Evolutionary conservation across 2,888 invertebrate species (phyloP).

Genomic region (Margaritifera margaritifera): DNA sequence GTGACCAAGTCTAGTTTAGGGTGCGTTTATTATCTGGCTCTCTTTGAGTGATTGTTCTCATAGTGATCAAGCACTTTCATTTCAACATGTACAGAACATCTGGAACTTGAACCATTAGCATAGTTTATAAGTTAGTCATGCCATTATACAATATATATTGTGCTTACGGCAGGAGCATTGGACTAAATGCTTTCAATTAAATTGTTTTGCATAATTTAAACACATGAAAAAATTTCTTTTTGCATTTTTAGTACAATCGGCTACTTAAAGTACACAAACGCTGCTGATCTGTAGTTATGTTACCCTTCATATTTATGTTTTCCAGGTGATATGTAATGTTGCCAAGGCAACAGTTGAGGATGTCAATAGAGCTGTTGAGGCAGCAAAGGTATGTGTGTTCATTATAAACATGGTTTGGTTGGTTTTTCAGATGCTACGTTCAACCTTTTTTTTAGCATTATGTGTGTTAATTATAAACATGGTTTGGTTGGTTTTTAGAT

Average conservation of each 20-base stretch:
- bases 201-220: not conserved
- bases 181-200: too few species aligned
- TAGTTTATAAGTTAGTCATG: too few species aligned
- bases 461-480: not conserved
- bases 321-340: slow-evolving; percentile 74
- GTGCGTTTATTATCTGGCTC: too few species aligned
- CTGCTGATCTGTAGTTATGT: not conserved
- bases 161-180: too few species aligned
- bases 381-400: slow-evolving; percentile 80
- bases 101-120: too few species aligned
- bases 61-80: too few species aligned
- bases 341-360: slow-evolving; percentile 84
- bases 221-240: not conserved
- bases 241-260: not conserved
- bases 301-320: slow-evolving; percentile 1
- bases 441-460: not conserved
- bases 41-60: too few species aligned
- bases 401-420: not conserved
- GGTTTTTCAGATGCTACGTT: not conserved
- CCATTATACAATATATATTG: too few species aligned
- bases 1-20: too few species aligned
- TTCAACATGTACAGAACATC: too few species aligned
- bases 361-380: slow-evolving; percentile 89
- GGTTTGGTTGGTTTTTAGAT: not conserved
- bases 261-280: not conserved